Evolutionary conservation across 1,140 invertebrate genomes (phyloP).

Genomic region (Solenopsis invicta): DNA sequence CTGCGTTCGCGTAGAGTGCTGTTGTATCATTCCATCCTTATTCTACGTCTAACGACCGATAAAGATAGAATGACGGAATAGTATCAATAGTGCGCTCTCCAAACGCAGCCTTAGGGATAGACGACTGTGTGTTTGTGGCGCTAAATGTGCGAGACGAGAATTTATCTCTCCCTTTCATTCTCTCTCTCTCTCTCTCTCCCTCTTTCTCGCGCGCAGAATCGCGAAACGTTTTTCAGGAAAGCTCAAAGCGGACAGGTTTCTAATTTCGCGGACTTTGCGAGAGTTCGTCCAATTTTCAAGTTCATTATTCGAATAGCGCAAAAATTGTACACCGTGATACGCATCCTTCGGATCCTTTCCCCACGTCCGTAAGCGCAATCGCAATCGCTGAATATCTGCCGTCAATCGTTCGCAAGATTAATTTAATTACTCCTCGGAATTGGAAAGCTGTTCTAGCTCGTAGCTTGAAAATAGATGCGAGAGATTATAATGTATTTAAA

Average conservation of each 20-base stretch:
- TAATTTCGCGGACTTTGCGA: conserved; percentile 1
- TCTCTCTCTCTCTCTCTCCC: background rate
- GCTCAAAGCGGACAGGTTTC: conserved; percentile 2
- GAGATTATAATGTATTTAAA: background rate
- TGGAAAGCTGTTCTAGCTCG: background rate
- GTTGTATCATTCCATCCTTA: too few species aligned
- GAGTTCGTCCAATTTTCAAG: conserved; percentile 26
- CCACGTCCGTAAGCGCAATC: too few species aligned
- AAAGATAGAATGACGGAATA: too few species aligned
- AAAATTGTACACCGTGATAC: conserved; percentile 37
- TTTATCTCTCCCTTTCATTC: background rate
- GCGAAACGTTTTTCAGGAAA: background rate
- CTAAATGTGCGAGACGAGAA: conserved; percentile 29
- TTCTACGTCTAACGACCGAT: too few species aligned
- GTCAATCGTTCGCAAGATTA: conserved; percentile 13
- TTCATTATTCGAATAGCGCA: conserved; percentile 22
- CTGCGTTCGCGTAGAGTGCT: too few species aligned
- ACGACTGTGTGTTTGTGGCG: background rate
- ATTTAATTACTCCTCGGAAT: conserved; percentile 42
- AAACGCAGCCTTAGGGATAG: background rate
- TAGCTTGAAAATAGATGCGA: conserved; percentile 20
- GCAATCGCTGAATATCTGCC: background rate
- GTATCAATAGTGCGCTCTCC: too few species aligned
- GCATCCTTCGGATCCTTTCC: background rate
- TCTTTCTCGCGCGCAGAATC: background rate